Evolutionary conservation across 2,113 vertebrate genomes (phyloP).

Genomic region (Dipodomys stephensi): DNA sequence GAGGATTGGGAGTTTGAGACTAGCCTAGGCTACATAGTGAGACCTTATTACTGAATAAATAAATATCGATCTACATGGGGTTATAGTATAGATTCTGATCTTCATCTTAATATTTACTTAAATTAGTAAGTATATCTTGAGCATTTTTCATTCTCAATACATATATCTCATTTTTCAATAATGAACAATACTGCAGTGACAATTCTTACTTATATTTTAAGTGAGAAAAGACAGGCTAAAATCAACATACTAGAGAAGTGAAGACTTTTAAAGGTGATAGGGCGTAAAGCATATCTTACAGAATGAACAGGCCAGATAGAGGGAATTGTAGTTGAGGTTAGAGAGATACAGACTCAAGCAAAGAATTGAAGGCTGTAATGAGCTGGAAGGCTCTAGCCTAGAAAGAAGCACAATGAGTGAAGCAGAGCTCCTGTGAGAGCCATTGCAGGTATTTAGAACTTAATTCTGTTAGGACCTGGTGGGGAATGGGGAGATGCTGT

Average conservation of each 20-base stretch:
- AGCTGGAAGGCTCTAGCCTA: not conserved
- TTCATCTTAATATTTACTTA: slow-evolving; percentile 53
- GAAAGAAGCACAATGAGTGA: not conserved
- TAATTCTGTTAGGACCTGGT: not conserved
- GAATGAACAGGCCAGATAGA: slow-evolving; percentile 13
- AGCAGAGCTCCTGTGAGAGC: not conserved
- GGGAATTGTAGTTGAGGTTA: slow-evolving; percentile 6
- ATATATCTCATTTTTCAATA: not conserved
- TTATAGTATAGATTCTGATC: slow-evolving; percentile 2
- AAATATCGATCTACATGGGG: not conserved
- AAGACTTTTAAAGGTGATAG: slow-evolving; percentile 6
- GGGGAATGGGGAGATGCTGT: not conserved
- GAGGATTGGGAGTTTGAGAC: too few relatives aligned
- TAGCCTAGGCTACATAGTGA: not conserved
- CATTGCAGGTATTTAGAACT: not conserved
- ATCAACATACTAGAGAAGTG: not conserved
- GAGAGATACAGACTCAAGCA: slow-evolving; percentile 14
- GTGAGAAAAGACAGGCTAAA: not conserved
- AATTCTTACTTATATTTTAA: not conserved
- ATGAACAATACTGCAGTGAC: not conserved
- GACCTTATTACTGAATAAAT: not conserved
- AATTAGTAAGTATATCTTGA: slow-evolving; percentile 22
- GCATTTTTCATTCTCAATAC: slow-evolving; percentile 28
- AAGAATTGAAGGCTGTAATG: slow-evolving; percentile 16
- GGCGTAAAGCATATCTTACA: not conserved